Base-by-base conservation (phyloP, 2,797 vertebrate species). In the Avahi laniger region DNA sequence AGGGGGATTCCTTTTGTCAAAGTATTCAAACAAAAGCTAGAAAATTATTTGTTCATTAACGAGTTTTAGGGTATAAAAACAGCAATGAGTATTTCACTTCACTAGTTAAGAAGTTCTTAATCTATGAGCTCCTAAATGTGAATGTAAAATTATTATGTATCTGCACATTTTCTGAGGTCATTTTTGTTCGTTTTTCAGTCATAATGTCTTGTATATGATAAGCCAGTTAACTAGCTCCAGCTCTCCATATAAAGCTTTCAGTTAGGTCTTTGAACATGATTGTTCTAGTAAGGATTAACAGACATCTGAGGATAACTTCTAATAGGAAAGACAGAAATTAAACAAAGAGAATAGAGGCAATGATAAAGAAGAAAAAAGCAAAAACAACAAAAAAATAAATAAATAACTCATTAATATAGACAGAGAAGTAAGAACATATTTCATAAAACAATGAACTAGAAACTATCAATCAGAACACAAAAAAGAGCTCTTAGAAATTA, bases 81-180 rank as follows among this genome's bases (percentile, higher is more conserved):
- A 93, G 9, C 38, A 65, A 12, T 54, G n/a, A 70, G 7, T 17
- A 73, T 72, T 95, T 86, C 83, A 50, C 48, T 73, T 86, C 24
- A 50, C 33, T 93, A 65, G 50, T 26, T 43, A 94, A 91, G 75
- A 38, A 30, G 1, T 65, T 91, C 20, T 94, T 76, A 89, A 65
- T 83, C 30, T 65, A 22, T 87, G 87, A 73, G 24, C 10, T 33
- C 33, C n/a, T 63, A 78, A 59, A 85, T 30, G 67, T 94, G 67
- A 91, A 63, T 46, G 48, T 82, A 89, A 80, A 82, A 79, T 84
- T 94, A 80, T 69, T 80, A 86, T 82, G 81, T 76, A 70, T 48
- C 38, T 82, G n/a, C n/a, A 81, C 8, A 57, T 89, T 70, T 80
- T 90, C 26, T 7, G 8, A 33, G 0, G 1, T n/a, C 85, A 54